Evolutionary conservation across 2,113 vertebrate species (phyloP).

Genomic region (Xiphias gladius): DNA sequence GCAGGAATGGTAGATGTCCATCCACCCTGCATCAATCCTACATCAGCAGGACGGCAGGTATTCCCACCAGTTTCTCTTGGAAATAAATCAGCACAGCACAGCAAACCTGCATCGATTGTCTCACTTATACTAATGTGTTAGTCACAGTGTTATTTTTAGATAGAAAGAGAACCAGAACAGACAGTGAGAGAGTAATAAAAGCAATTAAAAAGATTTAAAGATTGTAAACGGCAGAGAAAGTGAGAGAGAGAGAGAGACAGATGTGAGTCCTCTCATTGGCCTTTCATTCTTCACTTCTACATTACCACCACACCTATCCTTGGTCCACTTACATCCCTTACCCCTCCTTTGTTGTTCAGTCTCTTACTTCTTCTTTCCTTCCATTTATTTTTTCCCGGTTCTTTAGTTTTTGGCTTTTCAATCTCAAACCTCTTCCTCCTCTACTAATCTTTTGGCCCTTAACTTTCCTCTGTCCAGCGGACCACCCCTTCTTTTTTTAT

Average conservation of each 20-base stretch:
- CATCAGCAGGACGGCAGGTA: background rate
- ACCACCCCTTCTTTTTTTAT: background rate
- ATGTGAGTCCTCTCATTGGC: background rate
- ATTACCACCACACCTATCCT: slow-evolving; percentile 8
- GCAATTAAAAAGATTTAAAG: background rate
- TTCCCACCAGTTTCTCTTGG: background rate
- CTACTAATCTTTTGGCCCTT: background rate
- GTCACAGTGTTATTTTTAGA: background rate
- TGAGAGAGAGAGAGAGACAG: background rate
- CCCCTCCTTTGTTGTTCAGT: background rate
- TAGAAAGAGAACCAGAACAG: background rate
- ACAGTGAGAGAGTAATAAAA: background rate
- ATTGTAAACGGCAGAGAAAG: background rate
- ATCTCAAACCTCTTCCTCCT: background rate
- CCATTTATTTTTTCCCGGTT: background rate
- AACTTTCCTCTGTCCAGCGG: background rate
- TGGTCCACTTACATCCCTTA: background rate
- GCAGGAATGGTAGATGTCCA: slow-evolving; percentile 8
- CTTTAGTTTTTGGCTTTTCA: background rate
- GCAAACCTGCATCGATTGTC: background rate
- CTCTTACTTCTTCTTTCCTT: slow-evolving; percentile 2
- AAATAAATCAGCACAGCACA: slow-evolving; percentile 13
- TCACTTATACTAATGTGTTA: background rate
- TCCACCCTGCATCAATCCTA: background rate
- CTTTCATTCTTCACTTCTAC: background rate